A percentile compares a stretch with the other conserved stretches of the same genome.
Evolutionary conservation across 2,113 vertebrate genomes (phyloP).

Genomic region (Manacus vitellinus): DNA sequence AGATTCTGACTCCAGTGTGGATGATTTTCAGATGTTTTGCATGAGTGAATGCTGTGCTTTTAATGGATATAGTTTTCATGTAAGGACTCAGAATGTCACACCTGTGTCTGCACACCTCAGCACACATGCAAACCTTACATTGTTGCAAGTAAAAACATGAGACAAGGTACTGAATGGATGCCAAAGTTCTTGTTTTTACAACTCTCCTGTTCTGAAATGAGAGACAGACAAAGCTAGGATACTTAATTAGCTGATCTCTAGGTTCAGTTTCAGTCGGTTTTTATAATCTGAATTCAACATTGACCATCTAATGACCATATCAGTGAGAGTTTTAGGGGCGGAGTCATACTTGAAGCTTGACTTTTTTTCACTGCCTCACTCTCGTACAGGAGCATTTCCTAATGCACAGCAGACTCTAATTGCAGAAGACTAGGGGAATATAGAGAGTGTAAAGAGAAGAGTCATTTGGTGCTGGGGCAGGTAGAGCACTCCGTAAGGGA

Average conservation of each 20-base stretch:
- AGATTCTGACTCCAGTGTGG: not conserved
- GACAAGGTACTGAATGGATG: not conserved
- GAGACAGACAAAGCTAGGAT: not conserved
- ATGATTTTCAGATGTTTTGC: not conserved
- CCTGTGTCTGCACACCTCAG: not conserved
- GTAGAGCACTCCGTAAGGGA: not conserved
- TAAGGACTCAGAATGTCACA: not conserved
- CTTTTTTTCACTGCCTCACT: not conserved
- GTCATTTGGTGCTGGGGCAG: not conserved
- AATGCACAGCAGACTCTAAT: not conserved
- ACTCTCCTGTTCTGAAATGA: not conserved
- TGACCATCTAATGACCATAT: not conserved
- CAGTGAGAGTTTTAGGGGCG: not conserved
- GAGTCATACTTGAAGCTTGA: not conserved
- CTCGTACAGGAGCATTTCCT: not conserved
- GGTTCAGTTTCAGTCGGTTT: not conserved
- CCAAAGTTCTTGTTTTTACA: not conserved
- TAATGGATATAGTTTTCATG: not conserved
- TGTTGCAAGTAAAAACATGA: constrained; percentile 19
- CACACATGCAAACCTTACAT: not conserved
- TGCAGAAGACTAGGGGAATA: not conserved
- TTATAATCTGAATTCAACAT: not conserved
- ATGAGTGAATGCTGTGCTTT: not conserved
- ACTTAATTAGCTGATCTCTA: not conserved
- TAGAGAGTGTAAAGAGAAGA: not conserved